Evolutionary conservation across 2,888 invertebrate species (phyloP), one percentile per base, ranked within the genome.

Genomic region (Xanthorhoe designata): DNA sequence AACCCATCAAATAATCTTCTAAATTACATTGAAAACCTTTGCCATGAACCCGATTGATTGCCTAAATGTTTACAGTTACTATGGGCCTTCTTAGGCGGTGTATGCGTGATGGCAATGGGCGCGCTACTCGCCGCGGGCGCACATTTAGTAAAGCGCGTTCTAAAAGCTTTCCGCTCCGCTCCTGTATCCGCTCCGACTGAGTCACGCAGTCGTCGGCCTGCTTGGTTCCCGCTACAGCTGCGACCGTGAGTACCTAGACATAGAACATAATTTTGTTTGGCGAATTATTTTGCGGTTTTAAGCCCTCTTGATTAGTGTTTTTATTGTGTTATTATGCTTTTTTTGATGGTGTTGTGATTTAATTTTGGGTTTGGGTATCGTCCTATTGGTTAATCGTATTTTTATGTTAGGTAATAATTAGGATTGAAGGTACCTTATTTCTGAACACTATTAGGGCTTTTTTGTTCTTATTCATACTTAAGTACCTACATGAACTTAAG

Each of bases 201-300:
- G 68, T 84, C 88, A 57, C 79, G 87, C 10, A 69, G 80, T 13
- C 79, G 80, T 2, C 84, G 85, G 29, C 88, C 88, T 4, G 85
- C 86, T 0, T 92, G 92, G 92, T 84, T 90, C 71, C 81, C 88
- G 64, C 56, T 88, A 67, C 84, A 81, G 75, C 70, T 79, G 65
- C 82, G 81, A 61, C 73, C 81, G 91, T 91, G 78, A 92, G 91
- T 91, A 82, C 66, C 10, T 77, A 79, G 69, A 6, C 4, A 60
- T 70, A 74, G 68, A 66, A 49, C 58, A 61, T 18, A n/a, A 52
- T 59, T 62, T 55, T 38, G 24, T 49, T 45, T 57, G 42, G 45
- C 47, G 49, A 13, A 1, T 45, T 53, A 17, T 24, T 53, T 29
- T 32, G 15, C 13, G 24, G 2, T 45, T 47, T 35, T 17, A 17